These are phyloP conservation scores for Eueides isabella DNA, from an alignment of 1,140 invertebrate genomes.

Conservation along the genomic window DNA sequence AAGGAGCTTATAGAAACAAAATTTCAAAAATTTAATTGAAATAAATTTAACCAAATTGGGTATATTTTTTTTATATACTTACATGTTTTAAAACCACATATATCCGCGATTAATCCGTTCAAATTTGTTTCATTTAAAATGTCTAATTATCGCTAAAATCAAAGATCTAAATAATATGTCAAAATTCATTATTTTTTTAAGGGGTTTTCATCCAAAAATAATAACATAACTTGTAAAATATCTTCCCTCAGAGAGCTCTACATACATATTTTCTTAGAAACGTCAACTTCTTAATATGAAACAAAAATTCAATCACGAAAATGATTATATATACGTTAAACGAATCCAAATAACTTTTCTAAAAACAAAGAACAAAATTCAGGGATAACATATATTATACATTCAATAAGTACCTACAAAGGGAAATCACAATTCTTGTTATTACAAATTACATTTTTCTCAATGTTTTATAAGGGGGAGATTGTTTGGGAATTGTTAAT, in stretches of 20 bases:
- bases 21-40: no score
- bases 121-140: no score
- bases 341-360: conserved; percentile 13
- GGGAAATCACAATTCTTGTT: conserved; percentile 49
- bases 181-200: no score
- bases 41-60: no score
- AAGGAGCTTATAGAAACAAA: no score
- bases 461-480: conserved; percentile 59
- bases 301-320: conserved; percentile 15
- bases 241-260: neutral
- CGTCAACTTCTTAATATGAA: neutral
- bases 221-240: neutral
- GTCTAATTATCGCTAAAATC: no score
- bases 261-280: neutral
- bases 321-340: conserved; percentile 1
- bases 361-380: conserved; percentile 5
- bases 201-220: no score
- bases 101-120: no score
- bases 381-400: conserved; percentile 30
- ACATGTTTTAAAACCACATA: no score
- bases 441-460: conserved; percentile 69
- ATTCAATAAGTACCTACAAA: conserved; percentile 34
- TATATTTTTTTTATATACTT: no score
- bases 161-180: no score
- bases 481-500: conserved; percentile 66